Conservation (phyloP, 1,140 invertebrate genomes). For the Philopotamus ludificatus region DNA sequence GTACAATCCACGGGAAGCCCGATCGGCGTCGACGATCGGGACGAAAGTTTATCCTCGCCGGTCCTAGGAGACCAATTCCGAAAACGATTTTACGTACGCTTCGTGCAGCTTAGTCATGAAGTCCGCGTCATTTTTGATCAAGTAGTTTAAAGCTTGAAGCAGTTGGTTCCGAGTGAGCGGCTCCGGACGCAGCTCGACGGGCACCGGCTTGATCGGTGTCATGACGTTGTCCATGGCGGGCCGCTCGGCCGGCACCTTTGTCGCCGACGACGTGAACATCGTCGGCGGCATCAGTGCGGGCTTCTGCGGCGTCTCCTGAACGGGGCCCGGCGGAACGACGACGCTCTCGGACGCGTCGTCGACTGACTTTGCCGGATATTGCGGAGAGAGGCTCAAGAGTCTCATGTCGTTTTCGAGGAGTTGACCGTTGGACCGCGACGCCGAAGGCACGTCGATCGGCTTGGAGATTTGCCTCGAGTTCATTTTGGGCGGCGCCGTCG, state of each 20-base stretch:
- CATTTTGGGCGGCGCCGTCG: slow-evolving; percentile 9
- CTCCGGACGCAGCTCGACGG: slow-evolving; percentile 56
- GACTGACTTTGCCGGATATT: slow-evolving; percentile 46
- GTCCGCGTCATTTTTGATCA: slow-evolving; percentile 82
- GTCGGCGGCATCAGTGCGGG: slow-evolving; percentile 78
- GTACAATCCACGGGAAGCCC: not conserved
- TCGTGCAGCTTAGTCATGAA: slow-evolving; percentile 87
- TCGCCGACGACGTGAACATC: slow-evolving; percentile 68
- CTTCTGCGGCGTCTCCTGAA: slow-evolving; percentile 58
- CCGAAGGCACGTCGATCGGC: slow-evolving; percentile 42
- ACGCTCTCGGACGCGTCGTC: slow-evolving; percentile 47
- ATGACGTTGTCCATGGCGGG: slow-evolving; percentile 39
- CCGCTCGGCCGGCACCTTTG: slow-evolving; percentile 39
- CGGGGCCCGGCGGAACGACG: slow-evolving; percentile 49
- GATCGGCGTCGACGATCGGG: slow-evolving; percentile 25
- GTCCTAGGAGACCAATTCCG: slow-evolving; percentile 65
- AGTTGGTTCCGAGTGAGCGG: slow-evolving; percentile 84
- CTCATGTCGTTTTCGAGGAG: slow-evolving; percentile 57
- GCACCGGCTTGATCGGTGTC: slow-evolving; percentile 45
- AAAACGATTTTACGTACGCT: slow-evolving; percentile 83
- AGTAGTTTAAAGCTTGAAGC: slow-evolving; percentile 81
- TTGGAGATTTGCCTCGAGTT: slow-evolving; percentile 44
- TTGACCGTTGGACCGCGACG: slow-evolving; percentile 45
- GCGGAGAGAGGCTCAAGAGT: slow-evolving; percentile 55
- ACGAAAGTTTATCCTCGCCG: slow-evolving; percentile 44